A percentile compares a stretch with the other conserved stretches of the same genome.
These are phyloP conservation scores for Ennomos quercinarius DNA, from an alignment of 2,888 invertebrate species.

Conservation along the genomic window DNA sequence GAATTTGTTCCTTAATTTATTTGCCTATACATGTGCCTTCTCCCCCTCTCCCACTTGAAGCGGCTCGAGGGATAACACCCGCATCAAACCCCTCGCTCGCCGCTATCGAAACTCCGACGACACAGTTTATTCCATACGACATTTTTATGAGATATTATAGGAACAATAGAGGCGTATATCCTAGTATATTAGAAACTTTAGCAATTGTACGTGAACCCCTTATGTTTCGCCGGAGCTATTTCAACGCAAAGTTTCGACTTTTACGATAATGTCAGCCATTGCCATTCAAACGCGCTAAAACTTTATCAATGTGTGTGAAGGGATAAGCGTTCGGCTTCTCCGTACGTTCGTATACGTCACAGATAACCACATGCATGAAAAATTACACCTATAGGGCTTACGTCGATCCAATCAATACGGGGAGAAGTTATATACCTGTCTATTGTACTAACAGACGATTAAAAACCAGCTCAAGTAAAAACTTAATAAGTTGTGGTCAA, in stretches of 20 bases:
- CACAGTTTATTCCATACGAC: constrained; percentile 66
- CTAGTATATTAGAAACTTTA: constrained; percentile 81
- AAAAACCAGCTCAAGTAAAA: background rate
- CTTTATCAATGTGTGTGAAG: constrained; percentile 83
- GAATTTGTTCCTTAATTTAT: constrained; percentile 66
- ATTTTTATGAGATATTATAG: constrained; percentile 78
- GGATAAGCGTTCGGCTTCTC: constrained; percentile 77
- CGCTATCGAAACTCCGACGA: constrained; percentile 54
- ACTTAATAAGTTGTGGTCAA: background rate
- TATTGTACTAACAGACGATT: no score
- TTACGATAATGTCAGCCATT: constrained; percentile 85
- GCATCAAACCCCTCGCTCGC: constrained; percentile 37
- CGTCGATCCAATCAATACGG: background rate
- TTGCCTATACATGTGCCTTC: constrained; percentile 33
- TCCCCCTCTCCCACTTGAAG: constrained; percentile 10
- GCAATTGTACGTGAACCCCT: constrained; percentile 84
- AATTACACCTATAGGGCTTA: constrained; percentile 8
- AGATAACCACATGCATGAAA: constrained; percentile 25
- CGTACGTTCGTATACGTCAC: constrained; percentile 33
- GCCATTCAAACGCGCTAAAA: constrained; percentile 84
- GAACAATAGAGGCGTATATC: constrained; percentile 74
- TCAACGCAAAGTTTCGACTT: constrained; percentile 82
- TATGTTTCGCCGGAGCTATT: constrained; percentile 81
- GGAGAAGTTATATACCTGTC: background rate
- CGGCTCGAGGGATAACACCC: constrained; percentile 14